These are phyloP conservation scores for Desoria tigrina DNA, from an alignment of 2,888 invertebrate species.

Conservation along the genomic window DNA sequence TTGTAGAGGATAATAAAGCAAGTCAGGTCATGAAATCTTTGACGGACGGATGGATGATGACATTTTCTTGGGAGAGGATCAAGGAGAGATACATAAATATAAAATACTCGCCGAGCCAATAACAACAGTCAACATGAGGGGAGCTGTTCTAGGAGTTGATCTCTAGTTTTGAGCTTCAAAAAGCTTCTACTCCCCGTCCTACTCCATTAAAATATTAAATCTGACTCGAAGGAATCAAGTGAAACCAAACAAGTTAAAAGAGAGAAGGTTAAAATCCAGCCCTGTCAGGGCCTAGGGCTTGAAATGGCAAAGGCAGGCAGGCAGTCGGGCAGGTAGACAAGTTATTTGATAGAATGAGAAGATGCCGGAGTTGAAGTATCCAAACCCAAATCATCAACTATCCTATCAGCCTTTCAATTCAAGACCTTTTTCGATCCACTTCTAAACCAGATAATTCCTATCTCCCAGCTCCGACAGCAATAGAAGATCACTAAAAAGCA, in stretches of 20 bases:
- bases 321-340: not conserved
- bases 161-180: no score
- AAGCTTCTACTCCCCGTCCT: no score
- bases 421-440: conserved; percentile 4
- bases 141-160: no score
- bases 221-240: not conserved
- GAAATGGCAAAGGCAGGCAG: conserved; percentile 7
- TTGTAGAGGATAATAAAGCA: not conserved
- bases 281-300: conserved; percentile 5
- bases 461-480: no score
- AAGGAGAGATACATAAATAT: no score
- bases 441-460: no score
- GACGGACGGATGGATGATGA: no score
- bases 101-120: no score
- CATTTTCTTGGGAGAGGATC: no score
- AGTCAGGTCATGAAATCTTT: not conserved
- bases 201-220: not conserved
- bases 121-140: no score
- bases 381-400: not conserved
- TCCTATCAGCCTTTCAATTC: conserved; percentile 5
- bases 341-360: conserved; percentile 1
- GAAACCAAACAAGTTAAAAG: not conserved
- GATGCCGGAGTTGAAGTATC: conserved; percentile 3
- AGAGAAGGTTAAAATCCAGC: not conserved
- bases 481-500: no score